Percentiles rank a stretch among this genome's conserved stretches.
Conservation (phyloP, 2,888 invertebrate genomes). For the Orchesella flavescens region DNA sequence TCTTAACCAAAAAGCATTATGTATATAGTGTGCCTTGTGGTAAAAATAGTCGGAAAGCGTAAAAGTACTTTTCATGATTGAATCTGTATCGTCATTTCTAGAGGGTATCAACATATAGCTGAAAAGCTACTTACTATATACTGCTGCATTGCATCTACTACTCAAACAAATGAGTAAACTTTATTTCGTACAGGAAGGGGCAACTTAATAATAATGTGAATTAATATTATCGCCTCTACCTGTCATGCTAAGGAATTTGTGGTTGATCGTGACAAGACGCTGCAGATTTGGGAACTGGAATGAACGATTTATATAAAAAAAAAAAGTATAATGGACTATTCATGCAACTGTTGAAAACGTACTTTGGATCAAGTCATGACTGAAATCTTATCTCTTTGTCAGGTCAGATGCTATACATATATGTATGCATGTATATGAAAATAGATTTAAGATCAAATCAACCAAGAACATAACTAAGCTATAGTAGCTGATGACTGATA, state of each 20-base stretch:
- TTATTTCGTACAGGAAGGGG: too few species aligned
- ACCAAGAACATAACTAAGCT: background rate
- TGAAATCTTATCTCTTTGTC: background rate
- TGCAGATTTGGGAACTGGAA: background rate
- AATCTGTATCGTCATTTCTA: too few species aligned
- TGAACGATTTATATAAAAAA: background rate
- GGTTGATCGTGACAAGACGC: conserved; percentile 6
- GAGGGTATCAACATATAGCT: too few species aligned
- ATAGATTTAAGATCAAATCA: background rate
- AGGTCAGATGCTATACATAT: conserved; percentile 2
- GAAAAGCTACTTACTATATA: too few species aligned
- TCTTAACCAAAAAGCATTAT: background rate
- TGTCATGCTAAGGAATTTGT: too few species aligned
- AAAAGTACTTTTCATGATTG: background rate
- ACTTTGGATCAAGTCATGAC: too few species aligned
- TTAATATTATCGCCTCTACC: too few species aligned
- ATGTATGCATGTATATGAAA: background rate
- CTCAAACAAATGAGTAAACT: too few species aligned
- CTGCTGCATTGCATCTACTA: too few species aligned
- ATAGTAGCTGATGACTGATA: too few species aligned
- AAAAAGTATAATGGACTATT: background rate
- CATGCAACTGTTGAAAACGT: background rate
- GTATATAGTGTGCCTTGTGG: background rate
- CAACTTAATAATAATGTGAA: too few species aligned
- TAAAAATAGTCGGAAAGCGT: too few species aligned